These are phyloP conservation scores for Sycophila sp. DNA, from an alignment of 1,140 invertebrate species.

Conservation along the genomic window DNA sequence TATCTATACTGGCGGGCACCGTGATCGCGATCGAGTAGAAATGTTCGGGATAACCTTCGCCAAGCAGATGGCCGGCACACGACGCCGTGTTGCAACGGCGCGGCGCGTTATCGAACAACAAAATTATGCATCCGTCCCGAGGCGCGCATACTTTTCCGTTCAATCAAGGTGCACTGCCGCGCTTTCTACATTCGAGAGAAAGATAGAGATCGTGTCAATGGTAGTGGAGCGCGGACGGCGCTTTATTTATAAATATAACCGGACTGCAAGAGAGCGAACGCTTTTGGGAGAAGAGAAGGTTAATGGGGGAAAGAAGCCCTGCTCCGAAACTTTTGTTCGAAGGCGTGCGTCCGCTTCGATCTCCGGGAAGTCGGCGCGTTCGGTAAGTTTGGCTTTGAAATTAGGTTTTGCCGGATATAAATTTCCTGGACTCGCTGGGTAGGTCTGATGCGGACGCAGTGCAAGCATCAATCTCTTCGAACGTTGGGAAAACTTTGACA, in stretches of 20 bases:
- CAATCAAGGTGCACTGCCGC: conserved; percentile 21
- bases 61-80: no score
- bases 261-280: not conserved
- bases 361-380: not conserved
- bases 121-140: not conserved
- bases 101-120: no score
- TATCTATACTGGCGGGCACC: no score
- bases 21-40: no score
- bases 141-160: not conserved
- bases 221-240: conserved; percentile 21
- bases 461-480: no score
- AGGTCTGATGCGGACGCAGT: no score
- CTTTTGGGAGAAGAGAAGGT: not conserved
- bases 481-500: no score
- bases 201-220: conserved; percentile 24
- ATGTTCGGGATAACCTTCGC: no score
- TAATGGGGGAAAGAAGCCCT: not conserved
- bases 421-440: no score
- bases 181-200: not conserved
- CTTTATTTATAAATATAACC: conserved; percentile 26
- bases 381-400: not conserved
- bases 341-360: no score
- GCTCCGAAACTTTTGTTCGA: no score
- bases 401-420: conserved; percentile 4
- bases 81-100: no score